Evolutionary conservation across 2,888 invertebrate genomes (phyloP), one percentile per base, ranked within the genome.

Genomic region (Perdita meconis): DNA sequence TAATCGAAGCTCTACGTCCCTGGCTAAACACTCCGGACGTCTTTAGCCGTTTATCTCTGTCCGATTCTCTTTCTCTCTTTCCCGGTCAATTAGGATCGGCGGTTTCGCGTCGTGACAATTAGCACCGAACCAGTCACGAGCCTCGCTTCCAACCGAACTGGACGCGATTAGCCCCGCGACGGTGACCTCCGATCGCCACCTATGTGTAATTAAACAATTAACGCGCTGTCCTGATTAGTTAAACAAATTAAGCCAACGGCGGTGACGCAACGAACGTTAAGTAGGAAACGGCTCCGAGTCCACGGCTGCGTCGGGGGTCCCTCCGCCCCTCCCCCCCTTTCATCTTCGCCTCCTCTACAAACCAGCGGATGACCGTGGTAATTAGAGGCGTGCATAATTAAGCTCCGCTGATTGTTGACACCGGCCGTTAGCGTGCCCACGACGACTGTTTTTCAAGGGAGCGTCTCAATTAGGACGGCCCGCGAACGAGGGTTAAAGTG

Each of bases 331-430:
- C 50, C 22, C 51, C 34, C 55, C 19, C 19, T 26, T 56, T 34
- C 61, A 42, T 59, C 63, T 19, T 42, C 70, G n/a, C n/a, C n/a
- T n/a, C 38, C 22, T 24, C 55, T 61, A 57, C 63, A n/a, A 60
- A 64, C 55, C 50, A 53, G 66, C 64, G 77, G 66, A 65, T 60
- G 70, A 40, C 76, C 83, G 84, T 87, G 88, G 90, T 90, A 91
- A 91, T 91, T 91, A 91, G 90, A 89, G 90, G 90, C 90, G 91
- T 91, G 91, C 90, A 91, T 91, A 91, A 91, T 91, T 91, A 91
- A 90, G 85, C 79, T 67, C 44, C 76, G 80, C 78, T 84, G 90
- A 90, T 90, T 90, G 91, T 91, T 91, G 90, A 90, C 90, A 89
- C 87, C 86, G 81, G 83, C 80, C 82, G 88, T 91, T 91, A 91